phyloP scores from a whole-genome alignment of 1,140 invertebrate genomes.

The Diabrotica virgifera region DNA sequence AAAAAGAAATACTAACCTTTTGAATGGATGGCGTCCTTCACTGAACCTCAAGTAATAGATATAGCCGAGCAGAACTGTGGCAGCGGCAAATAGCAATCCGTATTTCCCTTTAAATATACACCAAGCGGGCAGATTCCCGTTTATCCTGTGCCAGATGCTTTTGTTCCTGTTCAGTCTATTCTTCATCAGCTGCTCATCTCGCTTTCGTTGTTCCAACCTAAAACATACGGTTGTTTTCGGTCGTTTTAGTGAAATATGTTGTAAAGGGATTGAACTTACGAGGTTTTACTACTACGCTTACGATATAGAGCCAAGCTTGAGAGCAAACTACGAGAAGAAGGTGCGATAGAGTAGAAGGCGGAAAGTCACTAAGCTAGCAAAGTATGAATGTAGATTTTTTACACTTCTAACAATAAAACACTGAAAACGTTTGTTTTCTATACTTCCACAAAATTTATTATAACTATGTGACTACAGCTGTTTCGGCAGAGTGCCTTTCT shows the following conservation, averaged over 20 bases:
- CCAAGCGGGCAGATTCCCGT: slow-evolving; percentile 40
- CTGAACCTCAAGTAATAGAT: slow-evolving; percentile 52
- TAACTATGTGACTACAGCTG: no score
- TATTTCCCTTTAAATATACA: slow-evolving; percentile 45
- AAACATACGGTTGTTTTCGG: not conserved
- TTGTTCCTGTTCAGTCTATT: slow-evolving; percentile 42
- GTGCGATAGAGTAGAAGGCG: no score
- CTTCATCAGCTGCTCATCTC: slow-evolving; percentile 51
- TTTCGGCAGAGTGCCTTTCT: no score
- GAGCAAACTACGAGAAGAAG: no score
- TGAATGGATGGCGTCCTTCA: slow-evolving; percentile 15
- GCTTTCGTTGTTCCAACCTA: slow-evolving; percentile 54
- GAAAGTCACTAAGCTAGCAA: no score
- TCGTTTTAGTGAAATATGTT: not conserved
- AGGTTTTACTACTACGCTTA: not conserved
- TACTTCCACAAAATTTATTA: no score
- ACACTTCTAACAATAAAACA: no score
- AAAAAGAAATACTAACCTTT: slow-evolving; percentile 31
- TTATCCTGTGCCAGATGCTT: slow-evolving; percentile 39
- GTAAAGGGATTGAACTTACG: not conserved
- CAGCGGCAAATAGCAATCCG: slow-evolving; percentile 51
- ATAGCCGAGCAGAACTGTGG: slow-evolving; percentile 54
- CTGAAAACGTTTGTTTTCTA: no score
- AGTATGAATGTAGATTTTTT: no score
- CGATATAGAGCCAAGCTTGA: not conserved